Evolutionary conservation across 1,140 invertebrate species (phyloP).

Genomic region (Ceratosolen solmsi): DNA sequence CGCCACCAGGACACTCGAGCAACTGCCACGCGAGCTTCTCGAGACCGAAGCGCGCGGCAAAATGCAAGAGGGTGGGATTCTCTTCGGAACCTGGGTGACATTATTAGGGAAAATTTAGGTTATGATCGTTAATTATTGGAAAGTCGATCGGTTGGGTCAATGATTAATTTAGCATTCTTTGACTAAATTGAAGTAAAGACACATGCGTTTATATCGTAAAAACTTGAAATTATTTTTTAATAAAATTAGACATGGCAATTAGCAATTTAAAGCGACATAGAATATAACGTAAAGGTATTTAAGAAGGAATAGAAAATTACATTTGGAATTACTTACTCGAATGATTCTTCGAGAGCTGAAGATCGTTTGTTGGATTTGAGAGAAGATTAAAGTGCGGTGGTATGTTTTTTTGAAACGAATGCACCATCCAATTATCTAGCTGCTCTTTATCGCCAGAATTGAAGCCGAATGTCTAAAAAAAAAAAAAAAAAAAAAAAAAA

Average conservation of each 20-base stretch:
- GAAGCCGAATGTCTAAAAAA: slow-evolving; percentile 83
- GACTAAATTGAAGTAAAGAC: no score
- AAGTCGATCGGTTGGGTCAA: no score
- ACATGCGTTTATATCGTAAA: no score
- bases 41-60: slow-evolving; percentile 88
- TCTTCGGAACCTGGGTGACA: slow-evolving; percentile 80
- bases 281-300: no score
- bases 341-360: slow-evolving; percentile 63
- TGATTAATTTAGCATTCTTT: no score
- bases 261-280: no score
- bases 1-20: slow-evolving; percentile 87
- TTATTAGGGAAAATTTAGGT: no score
- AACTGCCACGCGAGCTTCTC: slow-evolving; percentile 87
- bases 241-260: no score
- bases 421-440: slow-evolving; percentile 85
- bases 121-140: no score
- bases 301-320: no score
- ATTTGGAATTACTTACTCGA: no score
- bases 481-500: not conserved
- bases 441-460: slow-evolving; percentile 83
- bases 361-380: slow-evolving; percentile 68
- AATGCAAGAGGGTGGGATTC: slow-evolving; percentile 90
- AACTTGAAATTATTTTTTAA: no score
- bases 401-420: slow-evolving; percentile 86
- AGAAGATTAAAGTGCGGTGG: slow-evolving; percentile 86